These are phyloP conservation scores for Mactromeris polynyma DNA, from an alignment of 2,888 invertebrate species.

Conservation along the genomic window DNA sequence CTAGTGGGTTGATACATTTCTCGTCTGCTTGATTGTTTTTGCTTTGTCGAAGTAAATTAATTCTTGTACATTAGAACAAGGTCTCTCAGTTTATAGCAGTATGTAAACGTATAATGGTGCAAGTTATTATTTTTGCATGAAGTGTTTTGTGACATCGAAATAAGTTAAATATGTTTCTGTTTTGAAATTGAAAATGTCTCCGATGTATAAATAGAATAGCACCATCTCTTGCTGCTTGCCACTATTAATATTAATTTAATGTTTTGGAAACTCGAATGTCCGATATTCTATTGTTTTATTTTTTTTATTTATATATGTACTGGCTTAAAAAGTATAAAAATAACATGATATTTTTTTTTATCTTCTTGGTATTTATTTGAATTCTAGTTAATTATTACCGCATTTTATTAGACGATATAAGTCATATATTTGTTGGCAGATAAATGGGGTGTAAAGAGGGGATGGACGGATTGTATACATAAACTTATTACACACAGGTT, in stretches of 20 bases:
- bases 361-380: not conserved
- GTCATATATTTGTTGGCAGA: not conserved
- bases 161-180: too few relatives aligned
- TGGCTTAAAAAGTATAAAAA: not conserved
- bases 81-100: not conserved
- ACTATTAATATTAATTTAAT: too few relatives aligned
- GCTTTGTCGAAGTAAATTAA: constrained; percentile 4
- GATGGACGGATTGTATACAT: not conserved
- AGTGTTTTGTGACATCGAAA: too few relatives aligned
- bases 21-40: constrained; percentile 5
- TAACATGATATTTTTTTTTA: not conserved
- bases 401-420: not conserved
- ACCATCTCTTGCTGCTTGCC: too few relatives aligned
- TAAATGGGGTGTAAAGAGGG: not conserved
- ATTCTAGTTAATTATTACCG: not conserved
- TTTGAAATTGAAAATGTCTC: too few relatives aligned
- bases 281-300: too few relatives aligned
- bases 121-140: too few relatives aligned
- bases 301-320: too few relatives aligned
- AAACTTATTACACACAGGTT: not conserved
- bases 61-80: constrained; percentile 1
- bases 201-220: too few relatives aligned
- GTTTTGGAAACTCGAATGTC: too few relatives aligned
- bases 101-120: too few relatives aligned
- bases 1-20: constrained; percentile 15